These are phyloP conservation scores for Melanotaenia parkinsoni DNA, from an alignment of 2,797 vertebrate species.

Conservation along the genomic window DNA sequence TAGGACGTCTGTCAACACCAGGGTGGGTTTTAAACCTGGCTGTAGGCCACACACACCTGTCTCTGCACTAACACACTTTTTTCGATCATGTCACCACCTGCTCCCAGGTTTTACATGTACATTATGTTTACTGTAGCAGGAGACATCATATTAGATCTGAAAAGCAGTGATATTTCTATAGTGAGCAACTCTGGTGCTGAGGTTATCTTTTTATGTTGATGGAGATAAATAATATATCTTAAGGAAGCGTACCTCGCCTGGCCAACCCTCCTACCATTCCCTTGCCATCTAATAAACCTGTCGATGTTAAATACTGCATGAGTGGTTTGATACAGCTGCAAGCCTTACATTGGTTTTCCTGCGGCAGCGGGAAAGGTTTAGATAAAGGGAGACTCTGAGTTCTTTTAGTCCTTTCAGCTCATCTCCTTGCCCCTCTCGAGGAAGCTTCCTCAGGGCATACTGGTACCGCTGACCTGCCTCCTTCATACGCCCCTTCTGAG, in stretches of 20 bases:
- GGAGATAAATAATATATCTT: conserved; percentile 62
- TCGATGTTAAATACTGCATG: conserved; percentile 60
- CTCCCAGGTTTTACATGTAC: conserved; percentile 54
- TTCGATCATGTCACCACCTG: conserved; percentile 64
- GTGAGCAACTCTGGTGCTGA: conserved; percentile 14
- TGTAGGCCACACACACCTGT: conserved; percentile 64
- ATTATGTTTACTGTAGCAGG: conserved; percentile 42
- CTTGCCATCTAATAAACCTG: conserved; percentile 49
- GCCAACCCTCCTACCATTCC: conserved; percentile 33
- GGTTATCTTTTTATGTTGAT: conserved; percentile 45
- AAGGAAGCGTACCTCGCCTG: conserved; percentile 27
- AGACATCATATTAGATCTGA: conserved; percentile 45
- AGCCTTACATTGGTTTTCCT: conserved; percentile 96
- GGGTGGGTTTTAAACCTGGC: conserved; percentile 65
- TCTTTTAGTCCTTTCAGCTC: conserved; percentile 95
- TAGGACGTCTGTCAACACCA: conserved; percentile 70
- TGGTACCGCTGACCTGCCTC: conserved; percentile 98
- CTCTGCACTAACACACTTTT: conserved; percentile 49
- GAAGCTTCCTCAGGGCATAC: conserved; percentile 95
- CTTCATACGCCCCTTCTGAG: conserved; percentile 98
- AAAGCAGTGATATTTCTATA: conserved; percentile 49
- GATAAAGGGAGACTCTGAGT: conserved; percentile 93
- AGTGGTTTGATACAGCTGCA: conserved; percentile 39
- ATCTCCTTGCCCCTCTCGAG: conserved; percentile 93
- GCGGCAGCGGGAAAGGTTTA: conserved; percentile 95